phyloP scores from a whole-genome alignment of 2,113 vertebrate species.

The Etheostoma cragini region DNA sequence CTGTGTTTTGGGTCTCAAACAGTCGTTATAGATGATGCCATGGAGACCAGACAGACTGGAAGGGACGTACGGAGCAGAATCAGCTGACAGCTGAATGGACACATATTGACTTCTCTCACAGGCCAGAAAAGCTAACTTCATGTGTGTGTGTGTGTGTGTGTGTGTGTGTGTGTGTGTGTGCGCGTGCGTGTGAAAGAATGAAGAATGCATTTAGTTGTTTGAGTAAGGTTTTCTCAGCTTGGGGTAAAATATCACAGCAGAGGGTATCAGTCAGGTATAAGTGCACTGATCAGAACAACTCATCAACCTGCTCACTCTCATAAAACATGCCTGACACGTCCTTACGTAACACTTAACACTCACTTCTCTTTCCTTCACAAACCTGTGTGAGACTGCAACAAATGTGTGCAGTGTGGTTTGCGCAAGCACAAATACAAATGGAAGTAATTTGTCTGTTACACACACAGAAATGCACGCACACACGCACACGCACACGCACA shows the following conservation, averaged over 20 bases:
- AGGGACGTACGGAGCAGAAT: constrained; percentile 31
- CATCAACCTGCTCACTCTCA: constrained; percentile 22
- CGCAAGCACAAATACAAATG: constrained; percentile 43
- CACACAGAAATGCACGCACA: constrained; percentile 10
- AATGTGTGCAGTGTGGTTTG: constrained; percentile 10
- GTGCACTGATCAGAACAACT: constrained; percentile 32
- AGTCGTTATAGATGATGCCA: constrained; percentile 58
- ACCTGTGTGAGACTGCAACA: constrained; percentile 38
- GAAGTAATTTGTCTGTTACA: constrained; percentile 46
- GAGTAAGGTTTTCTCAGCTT: constrained; percentile 57
- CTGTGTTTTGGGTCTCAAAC: constrained; percentile 30
- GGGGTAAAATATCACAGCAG: constrained; percentile 57
- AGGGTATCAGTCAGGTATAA: constrained; percentile 52
- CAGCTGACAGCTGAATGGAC: constrained; percentile 74
- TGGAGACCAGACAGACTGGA: constrained; percentile 66
- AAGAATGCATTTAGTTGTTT: constrained; percentile 39
- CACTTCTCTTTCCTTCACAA: constrained; percentile 2
- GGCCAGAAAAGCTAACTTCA: constrained; percentile 44
- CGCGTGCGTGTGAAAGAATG: constrained; percentile 7
- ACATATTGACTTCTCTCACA: constrained; percentile 83
- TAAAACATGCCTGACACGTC: constrained; percentile 24
- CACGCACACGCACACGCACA: background rate
- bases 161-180: constrained; percentile 12
- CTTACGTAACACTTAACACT: constrained; percentile 10
- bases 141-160: constrained; percentile 35